Evolutionary conservation across 2,797 vertebrate species (phyloP).

Genomic region (Rhincodon typus): DNA sequence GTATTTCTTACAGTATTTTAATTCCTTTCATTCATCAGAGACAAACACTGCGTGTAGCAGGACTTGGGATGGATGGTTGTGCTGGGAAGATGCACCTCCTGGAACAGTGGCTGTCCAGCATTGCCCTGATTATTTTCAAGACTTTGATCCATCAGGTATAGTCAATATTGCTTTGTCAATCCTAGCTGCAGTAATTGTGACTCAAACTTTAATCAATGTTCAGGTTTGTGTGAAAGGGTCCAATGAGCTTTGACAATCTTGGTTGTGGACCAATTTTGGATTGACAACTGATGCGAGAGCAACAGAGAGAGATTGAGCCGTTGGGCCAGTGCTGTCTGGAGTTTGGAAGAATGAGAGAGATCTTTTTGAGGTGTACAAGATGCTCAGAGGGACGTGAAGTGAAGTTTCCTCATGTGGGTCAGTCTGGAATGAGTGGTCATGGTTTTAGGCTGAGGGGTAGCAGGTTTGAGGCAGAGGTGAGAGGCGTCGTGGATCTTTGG

Average conservation of each 20-base stretch:
- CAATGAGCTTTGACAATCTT: neutral
- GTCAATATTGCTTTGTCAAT: neutral
- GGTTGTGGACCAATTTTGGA: too few species aligned
- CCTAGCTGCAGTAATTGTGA: neutral
- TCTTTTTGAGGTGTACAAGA: too few species aligned
- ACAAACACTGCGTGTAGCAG: slow-evolving; percentile 77
- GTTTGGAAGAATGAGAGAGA: too few species aligned
- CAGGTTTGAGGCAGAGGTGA: too few species aligned
- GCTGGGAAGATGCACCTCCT: slow-evolving; percentile 78
- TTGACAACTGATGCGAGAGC: neutral
- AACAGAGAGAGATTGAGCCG: too few species aligned
- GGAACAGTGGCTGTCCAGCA: slow-evolving; percentile 74
- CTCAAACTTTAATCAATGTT: neutral
- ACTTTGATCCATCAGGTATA: slow-evolving; percentile 89
- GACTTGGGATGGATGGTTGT: slow-evolving; percentile 97
- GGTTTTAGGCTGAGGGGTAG: too few species aligned
- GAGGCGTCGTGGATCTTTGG: too few species aligned
- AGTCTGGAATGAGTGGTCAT: too few species aligned
- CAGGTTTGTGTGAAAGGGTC: neutral
- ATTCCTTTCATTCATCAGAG: neutral
- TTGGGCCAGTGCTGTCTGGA: too few species aligned
- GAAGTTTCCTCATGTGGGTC: too few species aligned
- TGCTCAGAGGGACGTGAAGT: too few species aligned
- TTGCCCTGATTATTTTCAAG: slow-evolving; percentile 93
- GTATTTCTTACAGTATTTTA: neutral